Base-by-base conservation (phyloP, 2,113 vertebrate genomes). In the Strix uralensis region DNA sequence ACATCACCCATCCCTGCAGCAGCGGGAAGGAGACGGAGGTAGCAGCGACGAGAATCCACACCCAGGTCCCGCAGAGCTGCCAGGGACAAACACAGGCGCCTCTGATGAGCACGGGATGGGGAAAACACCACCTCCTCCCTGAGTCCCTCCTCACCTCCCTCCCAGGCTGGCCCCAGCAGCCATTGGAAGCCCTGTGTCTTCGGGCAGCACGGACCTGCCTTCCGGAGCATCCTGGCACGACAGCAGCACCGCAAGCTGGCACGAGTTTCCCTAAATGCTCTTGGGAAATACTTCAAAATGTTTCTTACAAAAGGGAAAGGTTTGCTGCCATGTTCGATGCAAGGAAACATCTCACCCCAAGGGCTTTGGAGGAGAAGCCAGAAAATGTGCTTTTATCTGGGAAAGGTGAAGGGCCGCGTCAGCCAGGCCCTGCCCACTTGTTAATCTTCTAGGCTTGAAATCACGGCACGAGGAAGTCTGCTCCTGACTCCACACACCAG, bases 1-100 rank as follows among this genome's bases (percentile, higher is more conserved):
- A 97, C 96, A 97, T 97, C 81, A 97, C 96, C 96, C 96, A 97
- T 93, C 96, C 96, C 94, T 97, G 96, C 79, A 82, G 74, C 74
- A 96, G 66, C 0, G 96, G 96, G 25, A 70, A n/a, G n/a, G 85
- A 75, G 30, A 97, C 94, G 0, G 96, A 77, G 71, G 94, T 96
- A 61, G 94, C 91, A 66, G 96, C 93, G 0, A 97, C 58, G 0
- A 97, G 92, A 79, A 96, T 96, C 96, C 96, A 96, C 58, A 97
- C 96, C 96, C 96, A 97, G 58, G 81, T 82, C 40, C 96, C 96
- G 0, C 90, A 96, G 78, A 96, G 0, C 96, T 97, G 92, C 74
- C 73, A 0, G 44, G n/a, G 40, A 88, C 73, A 92, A 96, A 70
- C 30, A 61, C 42, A 65, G 54, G 54, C 1, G 0, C 40, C 49